Conservation (phyloP, 2,797 vertebrate genomes). For the Vespertilio murinus region DNA sequence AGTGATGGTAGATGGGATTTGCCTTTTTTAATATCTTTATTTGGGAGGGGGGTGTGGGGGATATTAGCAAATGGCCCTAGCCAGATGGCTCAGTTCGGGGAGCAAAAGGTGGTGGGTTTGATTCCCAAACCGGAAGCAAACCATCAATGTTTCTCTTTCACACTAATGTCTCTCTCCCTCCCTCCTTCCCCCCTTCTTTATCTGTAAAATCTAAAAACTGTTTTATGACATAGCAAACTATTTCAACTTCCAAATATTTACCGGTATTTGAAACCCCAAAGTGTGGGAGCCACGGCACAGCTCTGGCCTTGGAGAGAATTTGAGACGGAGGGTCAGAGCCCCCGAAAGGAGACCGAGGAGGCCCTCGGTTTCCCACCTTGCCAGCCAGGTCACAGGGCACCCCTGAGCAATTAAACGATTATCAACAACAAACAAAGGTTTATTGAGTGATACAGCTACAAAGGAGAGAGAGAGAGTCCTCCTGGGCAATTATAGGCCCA, state of each 20-base stretch:
- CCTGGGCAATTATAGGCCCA: background rate
- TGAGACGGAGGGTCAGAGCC: background rate
- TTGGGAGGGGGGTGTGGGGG: background rate
- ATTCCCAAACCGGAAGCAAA: background rate
- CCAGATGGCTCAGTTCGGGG: background rate
- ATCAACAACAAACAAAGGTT: background rate
- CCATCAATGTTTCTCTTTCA: background rate
- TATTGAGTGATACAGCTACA: constrained; percentile 52
- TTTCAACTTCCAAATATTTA: background rate
- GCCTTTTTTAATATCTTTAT: constrained; percentile 8
- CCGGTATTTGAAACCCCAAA: background rate
- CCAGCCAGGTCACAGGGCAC: too few species aligned
- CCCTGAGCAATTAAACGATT: background rate
- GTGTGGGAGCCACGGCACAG: background rate
- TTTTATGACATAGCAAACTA: background rate
- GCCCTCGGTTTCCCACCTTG: background rate
- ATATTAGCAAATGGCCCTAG: background rate
- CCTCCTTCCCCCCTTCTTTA: background rate
- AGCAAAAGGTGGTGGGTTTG: background rate
- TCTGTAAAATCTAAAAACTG: background rate
- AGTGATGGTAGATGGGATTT: background rate
- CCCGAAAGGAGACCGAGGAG: background rate
- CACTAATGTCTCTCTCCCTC: background rate
- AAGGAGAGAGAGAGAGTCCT: background rate
- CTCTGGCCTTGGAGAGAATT: background rate